These are phyloP conservation scores for Thrips palmi DNA, from an alignment of 1,140 invertebrate genomes.

Conservation along the genomic window DNA sequence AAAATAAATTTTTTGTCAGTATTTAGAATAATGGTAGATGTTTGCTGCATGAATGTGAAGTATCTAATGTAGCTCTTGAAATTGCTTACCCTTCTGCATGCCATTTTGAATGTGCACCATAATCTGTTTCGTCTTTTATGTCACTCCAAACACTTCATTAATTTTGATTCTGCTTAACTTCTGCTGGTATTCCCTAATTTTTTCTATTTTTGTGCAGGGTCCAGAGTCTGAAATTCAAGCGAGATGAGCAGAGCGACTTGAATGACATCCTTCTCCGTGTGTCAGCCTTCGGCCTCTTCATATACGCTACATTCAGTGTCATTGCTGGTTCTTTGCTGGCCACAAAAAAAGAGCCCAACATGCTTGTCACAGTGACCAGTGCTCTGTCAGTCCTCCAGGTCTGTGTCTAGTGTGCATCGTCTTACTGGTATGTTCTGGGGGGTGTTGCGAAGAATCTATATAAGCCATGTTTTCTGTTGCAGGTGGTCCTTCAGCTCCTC, in stretches of 20 bases:
- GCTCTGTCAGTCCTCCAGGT: conserved; percentile 68
- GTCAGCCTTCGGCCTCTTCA: conserved; percentile 78
- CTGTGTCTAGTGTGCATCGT: conserved; percentile 14
- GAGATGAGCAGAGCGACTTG: conserved; percentile 69
- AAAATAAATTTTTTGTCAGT: no score
- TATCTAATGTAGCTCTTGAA: conserved; percentile 5
- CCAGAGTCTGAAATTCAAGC: conserved; percentile 69
- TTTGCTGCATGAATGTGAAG: no score
- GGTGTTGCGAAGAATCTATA: no score
- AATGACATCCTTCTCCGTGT: conserved; percentile 80
- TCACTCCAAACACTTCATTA: background rate
- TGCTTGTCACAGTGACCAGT: conserved; percentile 77
- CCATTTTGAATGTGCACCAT: no score
- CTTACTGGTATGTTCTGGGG: background rate
- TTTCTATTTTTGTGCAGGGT: conserved; percentile 38
- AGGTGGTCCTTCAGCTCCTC: conserved; percentile 78
- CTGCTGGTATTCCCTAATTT: background rate
- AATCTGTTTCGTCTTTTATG: conserved; percentile 15
- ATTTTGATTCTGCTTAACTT: background rate
- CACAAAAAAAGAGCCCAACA: conserved; percentile 66
- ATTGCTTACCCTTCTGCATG: conserved; percentile 11
- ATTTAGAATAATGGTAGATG: no score
- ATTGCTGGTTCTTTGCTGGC: conserved; percentile 72
- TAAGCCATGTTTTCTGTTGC: conserved; percentile 11
- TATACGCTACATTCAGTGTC: conserved; percentile 82